These are phyloP conservation scores for Elachura formosa DNA, from an alignment of 2,113 vertebrate species.

Conservation along the genomic window DNA sequence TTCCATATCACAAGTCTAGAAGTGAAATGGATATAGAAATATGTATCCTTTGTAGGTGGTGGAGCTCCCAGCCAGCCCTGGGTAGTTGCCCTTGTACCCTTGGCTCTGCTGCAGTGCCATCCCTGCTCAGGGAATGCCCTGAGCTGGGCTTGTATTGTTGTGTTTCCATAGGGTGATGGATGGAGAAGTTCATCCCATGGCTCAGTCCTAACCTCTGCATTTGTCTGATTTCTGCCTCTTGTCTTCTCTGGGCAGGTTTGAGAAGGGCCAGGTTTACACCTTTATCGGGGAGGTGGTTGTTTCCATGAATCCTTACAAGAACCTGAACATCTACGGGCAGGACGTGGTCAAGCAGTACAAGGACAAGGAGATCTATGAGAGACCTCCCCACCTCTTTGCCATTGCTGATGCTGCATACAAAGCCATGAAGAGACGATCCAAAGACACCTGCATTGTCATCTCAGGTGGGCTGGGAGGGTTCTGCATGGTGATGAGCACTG, in stretches of 20 bases:
- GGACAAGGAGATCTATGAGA: constrained; percentile 91
- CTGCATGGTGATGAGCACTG: neutral
- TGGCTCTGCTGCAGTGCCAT: rapidly evolving
- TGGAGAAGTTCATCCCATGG: neutral
- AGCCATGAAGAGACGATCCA: constrained; percentile 96
- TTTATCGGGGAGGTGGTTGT: constrained; percentile 97
- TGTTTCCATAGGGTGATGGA: rapidly evolving
- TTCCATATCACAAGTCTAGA: rapidly evolving
- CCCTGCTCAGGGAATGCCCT: rapidly evolving
- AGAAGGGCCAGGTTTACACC: constrained; percentile 92
- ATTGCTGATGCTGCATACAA: constrained; percentile 97
- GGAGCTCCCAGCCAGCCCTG: too few relatives aligned
- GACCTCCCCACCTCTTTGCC: constrained; percentile 94
- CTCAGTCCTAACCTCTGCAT: neutral
- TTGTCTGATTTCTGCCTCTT: neutral
- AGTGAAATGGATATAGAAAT: neutral
- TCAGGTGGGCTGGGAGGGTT: constrained; percentile 77
- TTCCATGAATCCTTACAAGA: constrained; percentile 94
- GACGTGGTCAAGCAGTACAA: constrained; percentile 92
- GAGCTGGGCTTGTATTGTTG: rapidly evolving
- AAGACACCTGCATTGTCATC: constrained; percentile 98
- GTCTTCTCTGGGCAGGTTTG: constrained; percentile 76
- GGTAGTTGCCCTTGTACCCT: neutral
- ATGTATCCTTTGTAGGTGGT: neutral
- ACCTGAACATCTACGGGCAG: constrained; percentile 90